These are phyloP conservation scores for Nannoperca obscura DNA, from an alignment of 2,797 vertebrate genomes.

Conservation along the genomic window DNA sequence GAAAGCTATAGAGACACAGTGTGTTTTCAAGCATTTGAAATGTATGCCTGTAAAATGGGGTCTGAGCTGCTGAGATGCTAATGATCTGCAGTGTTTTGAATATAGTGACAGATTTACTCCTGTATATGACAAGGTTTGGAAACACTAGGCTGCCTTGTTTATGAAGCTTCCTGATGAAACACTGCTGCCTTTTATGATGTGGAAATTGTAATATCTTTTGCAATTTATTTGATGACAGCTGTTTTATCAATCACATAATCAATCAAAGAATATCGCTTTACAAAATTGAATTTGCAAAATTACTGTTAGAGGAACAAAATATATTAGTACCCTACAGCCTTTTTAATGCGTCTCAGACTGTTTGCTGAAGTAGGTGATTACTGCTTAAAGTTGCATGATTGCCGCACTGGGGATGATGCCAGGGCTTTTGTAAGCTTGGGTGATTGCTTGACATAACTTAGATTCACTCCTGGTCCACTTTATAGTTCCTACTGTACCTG, in stretches of 20 bases:
- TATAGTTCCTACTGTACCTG: conserved; percentile 3
- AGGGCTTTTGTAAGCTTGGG: neutral
- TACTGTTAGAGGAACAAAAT: neutral
- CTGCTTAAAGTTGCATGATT: neutral
- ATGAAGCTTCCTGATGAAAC: conserved; percentile 10
- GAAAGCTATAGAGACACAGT: conserved; percentile 1
- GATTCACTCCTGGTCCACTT: conserved; percentile 19
- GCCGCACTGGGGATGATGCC: neutral
- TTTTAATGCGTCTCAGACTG: conserved; percentile 8
- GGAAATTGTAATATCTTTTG: conserved; percentile 13
- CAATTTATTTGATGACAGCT: conserved; percentile 17
- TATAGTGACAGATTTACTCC: conserved; percentile 26
- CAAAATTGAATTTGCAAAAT: conserved; percentile 9
- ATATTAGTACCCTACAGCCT: neutral
- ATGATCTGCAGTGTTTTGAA: conserved; percentile 27
- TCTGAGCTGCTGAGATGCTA: conserved; percentile 8
- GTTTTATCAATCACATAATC: neutral
- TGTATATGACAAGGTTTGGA: neutral
- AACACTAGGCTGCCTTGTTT: neutral
- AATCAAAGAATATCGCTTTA: neutral
- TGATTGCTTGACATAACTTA: conserved; percentile 5
- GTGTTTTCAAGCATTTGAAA: conserved; percentile 14
- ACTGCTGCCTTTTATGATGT: neutral
- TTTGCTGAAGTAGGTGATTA: neutral
- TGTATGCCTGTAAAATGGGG: neutral